Percentiles rank a stretch among this genome's conserved stretches.
These are phyloP conservation scores for Spodoptera frugiperda DNA, from an alignment of 1,140 invertebrate genomes.

Conservation along the genomic window DNA sequence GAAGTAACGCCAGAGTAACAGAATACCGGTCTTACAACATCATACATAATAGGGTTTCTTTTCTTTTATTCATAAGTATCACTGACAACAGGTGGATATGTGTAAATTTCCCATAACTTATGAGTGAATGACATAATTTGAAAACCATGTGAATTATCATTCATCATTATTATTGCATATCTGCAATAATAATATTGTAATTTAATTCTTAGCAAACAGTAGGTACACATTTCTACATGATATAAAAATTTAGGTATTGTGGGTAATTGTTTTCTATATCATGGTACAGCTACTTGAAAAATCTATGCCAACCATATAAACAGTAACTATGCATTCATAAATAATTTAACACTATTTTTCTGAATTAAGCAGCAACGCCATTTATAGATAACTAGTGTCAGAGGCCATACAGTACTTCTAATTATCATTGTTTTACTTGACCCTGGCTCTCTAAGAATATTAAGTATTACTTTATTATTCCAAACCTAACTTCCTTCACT, in stretches of 20 bases:
- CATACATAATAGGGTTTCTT: slow-evolving; percentile 32
- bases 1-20: slow-evolving; percentile 64
- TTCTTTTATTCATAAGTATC: slow-evolving; percentile 20
- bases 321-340: neutral
- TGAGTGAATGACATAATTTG: slow-evolving; percentile 6
- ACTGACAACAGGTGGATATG: neutral
- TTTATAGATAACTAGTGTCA: slow-evolving; percentile 44
- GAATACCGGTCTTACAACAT: slow-evolving; percentile 58
- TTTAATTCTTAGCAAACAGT: no score
- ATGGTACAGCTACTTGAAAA: no score
- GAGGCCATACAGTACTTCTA: slow-evolving; percentile 37
- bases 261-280: no score
- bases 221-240: no score
- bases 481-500: neutral
- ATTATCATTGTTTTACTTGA: slow-evolving; percentile 46
- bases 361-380: neutral
- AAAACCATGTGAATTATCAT: neutral
- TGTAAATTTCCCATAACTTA: neutral
- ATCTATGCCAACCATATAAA: no score
- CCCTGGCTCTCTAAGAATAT: slow-evolving; percentile 32
- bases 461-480: slow-evolving; percentile 10
- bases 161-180: no score
- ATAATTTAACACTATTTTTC: neutral
- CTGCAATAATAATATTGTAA: no score
- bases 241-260: no score